Conservation (phyloP, 2,113 vertebrate genomes). For the Campylorhamphus procurvoides region DNA sequence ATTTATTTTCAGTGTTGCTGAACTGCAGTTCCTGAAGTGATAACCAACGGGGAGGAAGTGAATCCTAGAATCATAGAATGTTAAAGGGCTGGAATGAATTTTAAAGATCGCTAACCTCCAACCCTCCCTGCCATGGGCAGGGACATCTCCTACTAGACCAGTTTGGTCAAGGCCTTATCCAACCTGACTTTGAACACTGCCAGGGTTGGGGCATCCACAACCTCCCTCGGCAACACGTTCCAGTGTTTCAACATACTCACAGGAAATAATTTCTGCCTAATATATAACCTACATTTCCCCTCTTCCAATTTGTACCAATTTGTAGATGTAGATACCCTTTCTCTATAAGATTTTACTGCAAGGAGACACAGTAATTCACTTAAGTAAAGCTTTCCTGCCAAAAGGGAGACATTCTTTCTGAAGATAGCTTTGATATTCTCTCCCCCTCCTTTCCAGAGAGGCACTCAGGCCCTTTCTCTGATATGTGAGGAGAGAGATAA, state of each 20-base stretch:
- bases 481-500: too few relatives aligned
- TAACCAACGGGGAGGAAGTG: background rate
- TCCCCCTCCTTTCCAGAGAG: too few relatives aligned
- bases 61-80: background rate
- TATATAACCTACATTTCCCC: background rate
- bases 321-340: too few relatives aligned
- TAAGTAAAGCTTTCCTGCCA: too few relatives aligned
- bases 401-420: too few relatives aligned
- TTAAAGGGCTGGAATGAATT: background rate
- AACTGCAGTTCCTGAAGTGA: background rate
- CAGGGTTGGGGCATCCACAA: background rate
- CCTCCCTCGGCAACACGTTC: background rate
- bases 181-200: background rate
- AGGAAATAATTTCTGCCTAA: background rate
- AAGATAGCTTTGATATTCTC: too few relatives aligned
- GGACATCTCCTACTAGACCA: background rate
- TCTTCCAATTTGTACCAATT: background rate
- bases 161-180: background rate
- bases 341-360: too few relatives aligned
- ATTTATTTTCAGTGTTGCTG: background rate
- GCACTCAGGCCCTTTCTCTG: too few relatives aligned
- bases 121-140: rapidly evolving
- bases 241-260: background rate
- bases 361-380: too few relatives aligned
- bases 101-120: background rate